Percentiles rank a stretch among this genome's conserved stretches.
phyloP scores from a whole-genome alignment of 2,888 invertebrate genomes.

The Drosophila picticornis region DNA sequence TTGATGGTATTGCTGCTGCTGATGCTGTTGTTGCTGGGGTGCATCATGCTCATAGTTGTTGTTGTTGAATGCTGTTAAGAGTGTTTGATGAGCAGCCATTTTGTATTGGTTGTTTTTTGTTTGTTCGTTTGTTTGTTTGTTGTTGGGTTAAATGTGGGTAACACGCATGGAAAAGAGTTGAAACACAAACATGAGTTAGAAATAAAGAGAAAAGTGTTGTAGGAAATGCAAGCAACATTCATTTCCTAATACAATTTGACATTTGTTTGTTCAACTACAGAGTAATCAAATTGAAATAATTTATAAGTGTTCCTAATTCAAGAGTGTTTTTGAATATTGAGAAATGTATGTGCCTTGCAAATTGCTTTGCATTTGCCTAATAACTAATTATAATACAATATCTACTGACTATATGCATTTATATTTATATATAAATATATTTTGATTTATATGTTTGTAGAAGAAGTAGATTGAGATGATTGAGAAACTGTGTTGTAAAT shows the following conservation, averaged over 20 bases:
- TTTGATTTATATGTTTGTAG: slow-evolving; percentile 4
- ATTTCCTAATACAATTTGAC: not conserved
- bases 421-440: not conserved
- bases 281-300: not conserved
- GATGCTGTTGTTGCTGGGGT: slow-evolving; percentile 65
- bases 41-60: slow-evolving; percentile 74
- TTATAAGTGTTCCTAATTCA: not conserved
- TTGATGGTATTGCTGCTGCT: slow-evolving; percentile 59
- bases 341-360: not conserved
- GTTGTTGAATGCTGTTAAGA: slow-evolving; percentile 57
- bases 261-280: not conserved
- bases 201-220: slow-evolving; percentile 16
- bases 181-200: slow-evolving; percentile 66
- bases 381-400: slow-evolving; percentile 29
- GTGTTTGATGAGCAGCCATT: slow-evolving; percentile 54
- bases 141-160: slow-evolving; percentile 18
- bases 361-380: slow-evolving; percentile 6
- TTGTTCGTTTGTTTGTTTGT: slow-evolving; percentile 24
- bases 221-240: slow-evolving; percentile 4
- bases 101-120: slow-evolving; percentile 36
- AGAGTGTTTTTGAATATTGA: not conserved
- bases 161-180: slow-evolving; percentile 57
- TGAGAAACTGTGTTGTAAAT: slow-evolving; percentile 21
- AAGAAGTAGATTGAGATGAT: slow-evolving; percentile 15
- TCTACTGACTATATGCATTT: slow-evolving; percentile 17